Percentiles rank a stretch among this genome's conserved stretches.
These are phyloP conservation scores for Xestia c-nigrum DNA, from an alignment of 2,888 invertebrate genomes.

Conservation along the genomic window DNA sequence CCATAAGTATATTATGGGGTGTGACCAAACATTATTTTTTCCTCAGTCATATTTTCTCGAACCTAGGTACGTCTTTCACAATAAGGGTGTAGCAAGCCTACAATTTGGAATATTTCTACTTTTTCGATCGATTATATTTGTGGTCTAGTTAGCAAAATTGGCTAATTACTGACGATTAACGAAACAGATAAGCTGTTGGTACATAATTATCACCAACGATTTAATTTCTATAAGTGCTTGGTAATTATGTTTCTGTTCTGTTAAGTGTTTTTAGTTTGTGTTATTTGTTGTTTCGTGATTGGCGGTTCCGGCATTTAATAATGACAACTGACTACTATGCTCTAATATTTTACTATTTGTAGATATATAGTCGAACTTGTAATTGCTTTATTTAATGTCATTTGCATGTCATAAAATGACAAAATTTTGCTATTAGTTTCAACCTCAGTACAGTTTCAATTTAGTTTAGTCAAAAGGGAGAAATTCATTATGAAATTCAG, in stretches of 20 bases:
- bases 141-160: constrained; percentile 68
- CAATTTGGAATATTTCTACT: constrained; percentile 41
- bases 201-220: constrained; percentile 54
- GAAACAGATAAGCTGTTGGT: constrained; percentile 59
- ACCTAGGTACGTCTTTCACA: neutral
- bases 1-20: no score
- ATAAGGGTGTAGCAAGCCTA: constrained; percentile 28
- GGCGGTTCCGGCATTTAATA: constrained; percentile 45
- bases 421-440: neutral
- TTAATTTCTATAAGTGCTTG: constrained; percentile 44
- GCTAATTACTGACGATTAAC: constrained; percentile 61
- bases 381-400: neutral
- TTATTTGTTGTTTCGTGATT: constrained; percentile 48
- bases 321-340: constrained; percentile 17
- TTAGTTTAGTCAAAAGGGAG: neutral
- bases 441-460: neutral
- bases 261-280: constrained; percentile 46
- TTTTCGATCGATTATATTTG: constrained; percentile 49
- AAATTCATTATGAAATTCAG: neutral
- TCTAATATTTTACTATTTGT: neutral
- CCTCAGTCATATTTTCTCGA: neutral
- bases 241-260: constrained; percentile 43
- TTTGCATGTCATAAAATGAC: neutral
- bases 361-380: neutral
- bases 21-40: constrained; percentile 7